phyloP scores from a whole-genome alignment of 1,140 invertebrate species.

The Orchesella cincta region DNA sequence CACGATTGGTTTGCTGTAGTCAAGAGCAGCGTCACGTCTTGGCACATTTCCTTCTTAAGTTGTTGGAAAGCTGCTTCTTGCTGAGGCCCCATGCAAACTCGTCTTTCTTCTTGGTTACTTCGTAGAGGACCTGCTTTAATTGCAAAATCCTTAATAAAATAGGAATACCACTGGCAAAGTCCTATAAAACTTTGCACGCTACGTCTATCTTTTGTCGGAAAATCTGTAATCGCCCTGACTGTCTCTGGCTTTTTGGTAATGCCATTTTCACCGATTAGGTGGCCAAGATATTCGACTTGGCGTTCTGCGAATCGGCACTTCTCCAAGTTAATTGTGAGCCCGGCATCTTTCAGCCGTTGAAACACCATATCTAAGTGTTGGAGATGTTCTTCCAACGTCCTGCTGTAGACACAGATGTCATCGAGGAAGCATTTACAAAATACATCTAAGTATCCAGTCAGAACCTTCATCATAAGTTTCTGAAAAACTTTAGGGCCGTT shows the following conservation, averaged over 20 bases:
- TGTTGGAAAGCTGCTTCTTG: slow-evolving; percentile 46
- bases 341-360: slow-evolving; percentile 52
- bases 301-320: slow-evolving; percentile 57
- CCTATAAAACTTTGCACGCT: slow-evolving; percentile 53
- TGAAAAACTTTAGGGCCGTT: slow-evolving; percentile 52
- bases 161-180: slow-evolving; percentile 48
- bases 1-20: slow-evolving; percentile 36
- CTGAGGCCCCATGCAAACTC: slow-evolving; percentile 32
- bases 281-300: slow-evolving; percentile 55
- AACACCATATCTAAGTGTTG: slow-evolving; percentile 54
- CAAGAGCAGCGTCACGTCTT: slow-evolving; percentile 33
- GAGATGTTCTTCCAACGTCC: slow-evolving; percentile 52
- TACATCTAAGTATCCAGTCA: slow-evolving; percentile 36
- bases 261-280: slow-evolving; percentile 52
- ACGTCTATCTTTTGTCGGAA: slow-evolving; percentile 30
- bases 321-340: slow-evolving; percentile 54
- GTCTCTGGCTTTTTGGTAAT: slow-evolving; percentile 54
- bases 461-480: slow-evolving; percentile 47
- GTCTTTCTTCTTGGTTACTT: slow-evolving; percentile 30
- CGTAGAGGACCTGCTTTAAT: slow-evolving; percentile 36
- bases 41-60: slow-evolving; percentile 26
- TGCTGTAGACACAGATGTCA: slow-evolving; percentile 50
- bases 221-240: slow-evolving; percentile 51
- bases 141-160: slow-evolving; percentile 48
- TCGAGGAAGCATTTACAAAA: slow-evolving; percentile 52